phyloP scores from a whole-genome alignment of 2,113 vertebrate genomes.

The Leptodactylus fuscus region DNA sequence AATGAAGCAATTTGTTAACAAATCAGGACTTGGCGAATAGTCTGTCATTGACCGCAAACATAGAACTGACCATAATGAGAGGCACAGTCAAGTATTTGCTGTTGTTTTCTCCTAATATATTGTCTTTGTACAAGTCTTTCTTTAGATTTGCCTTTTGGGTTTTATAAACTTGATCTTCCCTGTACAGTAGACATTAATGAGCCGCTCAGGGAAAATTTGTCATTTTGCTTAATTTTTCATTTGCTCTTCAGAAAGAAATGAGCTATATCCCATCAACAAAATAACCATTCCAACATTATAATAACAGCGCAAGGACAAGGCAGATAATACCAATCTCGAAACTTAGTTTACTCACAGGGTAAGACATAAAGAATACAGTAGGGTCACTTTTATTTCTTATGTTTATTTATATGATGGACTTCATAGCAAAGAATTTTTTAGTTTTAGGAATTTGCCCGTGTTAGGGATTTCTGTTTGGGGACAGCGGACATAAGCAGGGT shows the following conservation, averaged over 20 bases:
- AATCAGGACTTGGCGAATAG: not conserved
- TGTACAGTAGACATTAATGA: not conserved
- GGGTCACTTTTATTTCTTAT: not conserved
- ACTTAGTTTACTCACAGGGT: not conserved
- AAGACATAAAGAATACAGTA: not conserved
- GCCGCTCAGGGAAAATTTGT: slow-evolving; percentile 5
- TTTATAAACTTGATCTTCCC: slow-evolving; percentile 6
- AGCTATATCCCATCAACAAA: not conserved
- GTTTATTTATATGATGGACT: too few species aligned
- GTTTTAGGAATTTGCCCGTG: too few species aligned
- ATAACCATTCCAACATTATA: not conserved
- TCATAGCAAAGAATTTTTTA: too few species aligned
- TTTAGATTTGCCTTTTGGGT: not conserved
- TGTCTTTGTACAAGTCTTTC: not conserved
- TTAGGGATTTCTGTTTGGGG: too few species aligned
- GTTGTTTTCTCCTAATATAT: not conserved
- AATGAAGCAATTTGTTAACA: not conserved
- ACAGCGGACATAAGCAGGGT: too few species aligned
- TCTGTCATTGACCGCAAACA: not conserved
- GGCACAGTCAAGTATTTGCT: not conserved
- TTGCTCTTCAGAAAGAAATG: slow-evolving; percentile 1
- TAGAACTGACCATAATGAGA: not conserved
- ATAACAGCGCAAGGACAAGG: not conserved
- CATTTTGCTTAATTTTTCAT: not conserved
- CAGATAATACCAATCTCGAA: not conserved